These are phyloP conservation scores for Icerya purchasi DNA, from an alignment of 2,888 invertebrate genomes.

Conservation along the genomic window DNA sequence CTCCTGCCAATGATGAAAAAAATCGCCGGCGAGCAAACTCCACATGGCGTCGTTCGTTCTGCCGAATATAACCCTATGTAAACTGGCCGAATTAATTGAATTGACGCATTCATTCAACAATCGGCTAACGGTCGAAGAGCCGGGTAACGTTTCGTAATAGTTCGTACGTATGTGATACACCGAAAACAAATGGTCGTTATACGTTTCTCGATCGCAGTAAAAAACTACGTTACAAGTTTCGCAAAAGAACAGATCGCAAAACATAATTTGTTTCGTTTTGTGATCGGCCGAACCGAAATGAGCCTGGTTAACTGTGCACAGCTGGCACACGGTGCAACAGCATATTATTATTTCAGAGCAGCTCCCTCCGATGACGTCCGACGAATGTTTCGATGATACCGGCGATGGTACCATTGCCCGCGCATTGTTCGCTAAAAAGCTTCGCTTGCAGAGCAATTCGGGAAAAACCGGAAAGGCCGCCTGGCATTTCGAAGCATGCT, in stretches of 20 bases:
- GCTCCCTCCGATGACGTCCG: too few species aligned
- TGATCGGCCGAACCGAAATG: neutral
- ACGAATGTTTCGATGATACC: too few species aligned
- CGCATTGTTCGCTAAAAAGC: neutral
- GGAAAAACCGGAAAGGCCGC: neutral
- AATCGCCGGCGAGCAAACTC: too few species aligned
- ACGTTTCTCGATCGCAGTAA: neutral
- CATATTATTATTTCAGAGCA: too few species aligned
- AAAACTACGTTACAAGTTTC: neutral
- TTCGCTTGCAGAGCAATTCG: neutral
- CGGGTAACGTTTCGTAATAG: neutral
- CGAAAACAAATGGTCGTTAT: neutral
- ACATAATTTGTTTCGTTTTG: neutral
- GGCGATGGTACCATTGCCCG: too few species aligned
- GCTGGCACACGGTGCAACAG: neutral
- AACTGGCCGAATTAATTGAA: neutral
- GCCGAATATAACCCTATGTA: neutral
- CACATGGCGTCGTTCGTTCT: neutral
- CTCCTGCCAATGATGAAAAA: too few species aligned
- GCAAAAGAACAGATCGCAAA: neutral
- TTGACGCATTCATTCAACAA: neutral
- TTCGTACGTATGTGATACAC: neutral
- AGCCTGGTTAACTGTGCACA: neutral
- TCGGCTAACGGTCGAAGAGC: too few species aligned
- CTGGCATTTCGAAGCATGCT: neutral